These are phyloP conservation scores for Mallotus villosus DNA, from an alignment of 2,797 vertebrate genomes.

Conservation along the genomic window DNA sequence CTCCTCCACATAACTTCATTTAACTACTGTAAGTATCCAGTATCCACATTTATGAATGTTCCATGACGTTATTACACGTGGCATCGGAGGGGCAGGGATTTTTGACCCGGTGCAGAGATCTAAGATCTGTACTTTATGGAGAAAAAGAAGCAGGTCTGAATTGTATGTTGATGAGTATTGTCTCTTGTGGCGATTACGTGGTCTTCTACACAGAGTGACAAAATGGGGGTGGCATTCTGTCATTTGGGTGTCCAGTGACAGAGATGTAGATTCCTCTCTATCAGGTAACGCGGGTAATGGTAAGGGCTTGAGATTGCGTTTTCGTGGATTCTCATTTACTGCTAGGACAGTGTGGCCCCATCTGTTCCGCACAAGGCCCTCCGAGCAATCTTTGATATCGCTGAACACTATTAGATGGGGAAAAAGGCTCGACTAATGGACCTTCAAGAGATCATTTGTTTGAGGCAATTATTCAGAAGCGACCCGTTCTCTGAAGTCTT, in stretches of 20 bases:
- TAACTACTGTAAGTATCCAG: background rate
- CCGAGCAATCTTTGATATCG: slow-evolving; percentile 59
- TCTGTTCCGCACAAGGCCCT: slow-evolving; percentile 56
- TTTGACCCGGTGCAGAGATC: background rate
- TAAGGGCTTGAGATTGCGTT: slow-evolving; percentile 42
- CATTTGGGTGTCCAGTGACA: slow-evolving; percentile 29
- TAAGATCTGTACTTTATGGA: background rate
- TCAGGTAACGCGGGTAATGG: slow-evolving; percentile 43
- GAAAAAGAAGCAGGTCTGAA: background rate
- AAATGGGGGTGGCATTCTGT: slow-evolving; percentile 28
- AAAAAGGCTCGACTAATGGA: slow-evolving; percentile 67
- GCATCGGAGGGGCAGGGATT: background rate
- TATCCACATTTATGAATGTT: background rate
- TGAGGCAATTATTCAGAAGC: slow-evolving; percentile 66
- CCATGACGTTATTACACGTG: background rate
- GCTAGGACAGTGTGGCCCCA: slow-evolving; percentile 48
- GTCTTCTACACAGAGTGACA: slow-evolving; percentile 26
- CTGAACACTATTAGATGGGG: slow-evolving; percentile 57
- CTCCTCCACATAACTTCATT: slow-evolving; percentile 1
- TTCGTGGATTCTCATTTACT: slow-evolving; percentile 54
- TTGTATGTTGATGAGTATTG: background rate
- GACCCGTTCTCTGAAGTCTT: slow-evolving; percentile 48
- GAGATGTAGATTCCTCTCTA: slow-evolving; percentile 40
- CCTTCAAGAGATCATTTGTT: slow-evolving; percentile 71
- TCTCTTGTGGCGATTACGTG: background rate